Percentiles rank a stretch among this genome's conserved stretches.
phyloP scores from a whole-genome alignment of 2,113 vertebrate genomes.

The Bungarus multicinctus region DNA sequence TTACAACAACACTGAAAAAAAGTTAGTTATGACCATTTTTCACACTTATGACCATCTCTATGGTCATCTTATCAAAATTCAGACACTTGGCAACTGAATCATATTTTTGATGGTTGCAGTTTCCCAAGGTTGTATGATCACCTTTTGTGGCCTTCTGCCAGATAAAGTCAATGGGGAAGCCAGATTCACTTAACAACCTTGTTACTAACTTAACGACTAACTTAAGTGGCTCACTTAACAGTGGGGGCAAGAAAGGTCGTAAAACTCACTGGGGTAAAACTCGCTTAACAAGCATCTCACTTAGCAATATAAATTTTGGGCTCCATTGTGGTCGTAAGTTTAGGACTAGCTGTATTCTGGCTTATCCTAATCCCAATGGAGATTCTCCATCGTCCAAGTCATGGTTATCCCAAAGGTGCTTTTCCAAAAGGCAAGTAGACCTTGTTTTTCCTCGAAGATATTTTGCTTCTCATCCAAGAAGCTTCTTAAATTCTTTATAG shows the following conservation, averaged over 20 bases:
- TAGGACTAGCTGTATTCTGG: background rate
- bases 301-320: background rate
- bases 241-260: background rate
- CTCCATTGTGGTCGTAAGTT: background rate
- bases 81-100: background rate
- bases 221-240: background rate
- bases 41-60: background rate
- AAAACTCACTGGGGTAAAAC: background rate
- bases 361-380: background rate
- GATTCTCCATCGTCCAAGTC: background rate
- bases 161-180: background rate
- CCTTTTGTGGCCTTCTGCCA: background rate
- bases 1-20: background rate
- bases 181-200: background rate
- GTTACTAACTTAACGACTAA: background rate
- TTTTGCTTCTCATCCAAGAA: background rate
- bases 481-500: background rate
- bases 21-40: background rate
- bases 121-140: background rate
- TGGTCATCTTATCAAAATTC: background rate
- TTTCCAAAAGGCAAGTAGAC: background rate
- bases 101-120: background rate
- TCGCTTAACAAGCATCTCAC: background rate
- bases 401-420: background rate
- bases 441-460: background rate